Conservation (phyloP, 2,888 invertebrate genomes). For the Synanthedon formicaeformis region DNA sequence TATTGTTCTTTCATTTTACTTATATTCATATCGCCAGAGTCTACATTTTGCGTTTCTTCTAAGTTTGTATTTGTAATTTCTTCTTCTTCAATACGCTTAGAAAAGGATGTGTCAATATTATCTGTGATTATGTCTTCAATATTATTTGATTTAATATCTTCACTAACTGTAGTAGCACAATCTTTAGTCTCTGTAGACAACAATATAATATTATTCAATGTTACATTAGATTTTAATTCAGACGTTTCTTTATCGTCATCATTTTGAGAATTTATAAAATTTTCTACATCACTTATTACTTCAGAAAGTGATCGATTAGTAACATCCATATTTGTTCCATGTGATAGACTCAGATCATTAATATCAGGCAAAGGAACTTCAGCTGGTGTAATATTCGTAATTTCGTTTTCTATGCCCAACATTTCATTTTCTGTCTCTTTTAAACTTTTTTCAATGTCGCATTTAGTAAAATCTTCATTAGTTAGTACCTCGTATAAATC, state of each 20-base stretch:
- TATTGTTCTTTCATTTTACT: too few relatives aligned
- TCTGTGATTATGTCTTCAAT: not conserved
- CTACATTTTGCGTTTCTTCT: too few relatives aligned
- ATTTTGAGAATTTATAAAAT: not conserved
- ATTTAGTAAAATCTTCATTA: too few relatives aligned
- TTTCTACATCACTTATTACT: not conserved
- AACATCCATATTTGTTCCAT: not conserved
- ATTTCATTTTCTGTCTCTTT: not conserved
- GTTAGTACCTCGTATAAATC: too few relatives aligned
- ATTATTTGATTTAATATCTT: not conserved
- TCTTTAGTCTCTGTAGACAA: not conserved
- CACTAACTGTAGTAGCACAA: not conserved
- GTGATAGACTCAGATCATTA: constrained; percentile 11
- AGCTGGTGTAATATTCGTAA: constrained; percentile 10
- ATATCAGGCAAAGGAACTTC: constrained; percentile 36
- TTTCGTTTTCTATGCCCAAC: not conserved
- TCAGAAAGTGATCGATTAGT: not conserved
- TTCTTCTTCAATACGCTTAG: too few relatives aligned
- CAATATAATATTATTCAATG: not conserved
- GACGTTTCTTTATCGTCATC: too few relatives aligned
- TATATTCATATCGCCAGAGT: too few relatives aligned
- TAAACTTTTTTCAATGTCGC: too few relatives aligned
- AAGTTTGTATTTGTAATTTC: too few relatives aligned
- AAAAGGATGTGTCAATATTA: not conserved
- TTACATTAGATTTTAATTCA: not conserved